Percentiles rank a stretch among this genome's conserved stretches.
These are phyloP conservation scores for Panopea generosa DNA, from an alignment of 2,888 invertebrate species.

Conservation along the genomic window DNA sequence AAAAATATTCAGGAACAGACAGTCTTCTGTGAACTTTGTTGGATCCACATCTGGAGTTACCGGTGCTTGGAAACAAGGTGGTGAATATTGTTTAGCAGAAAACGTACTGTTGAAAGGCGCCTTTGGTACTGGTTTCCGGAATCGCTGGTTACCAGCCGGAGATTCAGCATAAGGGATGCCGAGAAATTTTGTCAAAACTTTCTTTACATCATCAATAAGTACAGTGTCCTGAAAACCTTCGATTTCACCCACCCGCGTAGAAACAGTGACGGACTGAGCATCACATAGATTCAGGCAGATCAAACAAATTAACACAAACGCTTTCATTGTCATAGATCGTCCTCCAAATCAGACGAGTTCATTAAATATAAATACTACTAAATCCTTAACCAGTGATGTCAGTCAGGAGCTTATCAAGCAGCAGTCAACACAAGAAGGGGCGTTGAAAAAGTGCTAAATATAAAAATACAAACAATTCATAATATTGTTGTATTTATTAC, in stretches of 20 bases:
- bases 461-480: too few relatives aligned
- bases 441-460: too few relatives aligned
- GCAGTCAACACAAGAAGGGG: too few relatives aligned
- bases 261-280: background rate
- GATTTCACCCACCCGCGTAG: slow-evolving; percentile 28
- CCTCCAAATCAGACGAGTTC: too few relatives aligned
- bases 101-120: slow-evolving; percentile 29
- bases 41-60: background rate
- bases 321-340: too few relatives aligned
- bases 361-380: too few relatives aligned
- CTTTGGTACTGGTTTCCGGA: slow-evolving; percentile 42
- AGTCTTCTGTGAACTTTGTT: slow-evolving; percentile 48
- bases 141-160: slow-evolving; percentile 37
- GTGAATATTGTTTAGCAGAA: slow-evolving; percentile 3
- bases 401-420: too few relatives aligned
- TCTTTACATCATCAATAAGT: background rate
- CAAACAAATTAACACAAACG: too few relatives aligned
- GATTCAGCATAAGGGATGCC: slow-evolving; percentile 54
- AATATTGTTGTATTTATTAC: too few relatives aligned
- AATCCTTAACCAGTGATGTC: too few relatives aligned
- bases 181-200: slow-evolving; percentile 27
- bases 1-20: slow-evolving; percentile 45
- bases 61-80: slow-evolving; percentile 20
- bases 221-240: slow-evolving; percentile 22
- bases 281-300: too few relatives aligned